Evolutionary conservation across 2,888 invertebrate species (phyloP), one percentile per base, ranked within the genome.

Genomic region (Ochropleura plecta): DNA sequence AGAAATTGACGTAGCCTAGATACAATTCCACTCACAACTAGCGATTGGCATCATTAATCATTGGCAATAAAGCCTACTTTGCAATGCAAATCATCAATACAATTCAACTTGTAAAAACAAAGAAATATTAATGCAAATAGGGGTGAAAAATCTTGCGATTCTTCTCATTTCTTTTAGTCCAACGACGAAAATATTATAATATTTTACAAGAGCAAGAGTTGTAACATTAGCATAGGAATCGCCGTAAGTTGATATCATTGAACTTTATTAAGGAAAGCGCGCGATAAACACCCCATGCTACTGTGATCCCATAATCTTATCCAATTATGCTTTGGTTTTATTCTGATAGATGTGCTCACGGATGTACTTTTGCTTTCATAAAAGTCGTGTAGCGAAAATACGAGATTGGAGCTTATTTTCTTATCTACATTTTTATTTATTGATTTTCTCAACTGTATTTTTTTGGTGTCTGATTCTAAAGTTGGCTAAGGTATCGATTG

Each of bases 191-290:
- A 91, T 89, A 88, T 86, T 83, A 92, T 94, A 94, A 93, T 94
- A 93, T 94, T 93, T 92, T 91, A 93, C 92, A 91, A 91, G 92
- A 92, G 92, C 91, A 94, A 94, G 93, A 93, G 94, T 93, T 95
- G 92, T 93, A 88, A 90, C 89, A 96, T 96, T 95, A 90, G 90
- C 96, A 96, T 96, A 90, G 88, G 83, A 94, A 96, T 95, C 84
- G 88, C 64, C 82, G 85, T 86, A 88, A 91, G 89, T 91, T 92
- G 91, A 92, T 92, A 93, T 92, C 91, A 90, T 89, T 92, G 91
- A 90, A 89, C 91, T 92, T 93, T 92, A 92, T 92, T 92, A 92
- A 89, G 91, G 90, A 89, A 92, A 91, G 90, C 88, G 90, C 86
- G 87, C 91, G 89, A 90, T 93, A 93, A 94, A 94, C 93, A 94